Percentiles rank a stretch among this genome's conserved stretches.
These are phyloP conservation scores for Porites australiensis DNA, from an alignment of 64 coral and sea anemone genomes.

Conservation along the genomic window DNA sequence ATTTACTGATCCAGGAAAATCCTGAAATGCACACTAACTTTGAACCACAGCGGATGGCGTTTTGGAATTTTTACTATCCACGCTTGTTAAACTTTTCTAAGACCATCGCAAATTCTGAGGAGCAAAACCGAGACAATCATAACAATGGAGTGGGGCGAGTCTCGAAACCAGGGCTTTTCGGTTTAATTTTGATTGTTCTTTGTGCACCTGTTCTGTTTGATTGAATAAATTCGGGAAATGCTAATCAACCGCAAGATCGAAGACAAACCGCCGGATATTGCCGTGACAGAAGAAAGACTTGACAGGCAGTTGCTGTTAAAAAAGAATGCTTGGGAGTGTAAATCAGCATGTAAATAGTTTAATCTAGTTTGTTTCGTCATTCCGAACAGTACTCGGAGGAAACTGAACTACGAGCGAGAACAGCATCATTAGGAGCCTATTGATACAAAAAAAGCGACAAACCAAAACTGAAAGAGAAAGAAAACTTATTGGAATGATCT, in stretches of 20 bases:
- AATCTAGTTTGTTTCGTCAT: no score
- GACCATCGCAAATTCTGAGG: neutral
- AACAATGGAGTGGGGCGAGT: neutral
- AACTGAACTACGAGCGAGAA: no score
- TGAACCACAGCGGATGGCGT: conserved; percentile 61
- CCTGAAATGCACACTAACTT: conserved; percentile 37
- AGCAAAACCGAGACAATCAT: neutral
- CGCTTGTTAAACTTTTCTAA: conserved; percentile 21
- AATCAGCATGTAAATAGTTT: no score
- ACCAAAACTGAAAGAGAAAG: no score
- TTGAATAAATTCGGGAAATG: neutral
- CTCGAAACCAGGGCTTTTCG: neutral
- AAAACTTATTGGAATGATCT: no score
- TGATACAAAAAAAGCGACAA: no score
- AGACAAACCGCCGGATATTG: neutral
- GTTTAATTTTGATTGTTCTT: neutral
- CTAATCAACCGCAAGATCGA: neutral
- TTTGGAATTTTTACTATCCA: conserved; percentile 51
- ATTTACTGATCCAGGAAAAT: conserved; percentile 47
- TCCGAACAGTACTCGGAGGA: no score
- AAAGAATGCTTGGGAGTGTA: neutral
- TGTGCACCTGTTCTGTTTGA: neutral
- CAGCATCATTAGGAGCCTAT: no score
- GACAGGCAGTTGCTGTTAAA: neutral
- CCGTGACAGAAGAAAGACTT: neutral